Base-by-base conservation (phyloP, 2,113 vertebrate genomes). In the Leptodactylus fuscus region DNA sequence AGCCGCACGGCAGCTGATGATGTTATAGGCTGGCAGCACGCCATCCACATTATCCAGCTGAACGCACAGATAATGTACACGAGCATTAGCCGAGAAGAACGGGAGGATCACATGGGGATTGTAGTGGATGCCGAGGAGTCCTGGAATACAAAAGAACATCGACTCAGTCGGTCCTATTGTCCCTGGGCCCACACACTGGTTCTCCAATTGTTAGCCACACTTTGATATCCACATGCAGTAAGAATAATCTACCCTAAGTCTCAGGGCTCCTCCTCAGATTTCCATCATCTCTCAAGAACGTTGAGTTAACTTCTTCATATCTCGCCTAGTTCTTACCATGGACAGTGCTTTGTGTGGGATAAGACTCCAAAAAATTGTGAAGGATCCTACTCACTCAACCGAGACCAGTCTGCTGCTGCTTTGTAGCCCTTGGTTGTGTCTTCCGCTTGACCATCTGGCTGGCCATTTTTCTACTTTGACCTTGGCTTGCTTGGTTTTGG, bases 1-100 rank as follows among this genome's bases (percentile, higher is more conserved):
- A 67, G 62, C 62, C 16, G 62, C 62, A 20, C 62, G 34, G 65
- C 65, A 69, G 65, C 32, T 69, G 65, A 69, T 38, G 65, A 38
- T 69, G 32, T 38, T 36, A 10, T 69, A 22, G 32, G 32, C 34
- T 69, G 65, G 65, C 65, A 38, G 65, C 18, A 4, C 34, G 65
- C 65, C 65, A 38, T 38, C 9, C 2, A 36, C 6, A 69, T 69
- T 38, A 69, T 38, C 32, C 65, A 38, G 65, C 65, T 38, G 32
- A 22, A 38, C 18, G 18, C 32, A 36, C 34, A 34, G 27, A 69
- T 69, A 69, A 69, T 69, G 65, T 36, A 69, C 65, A 67, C 29
- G 2, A 34, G 29, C 62, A 34, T 67, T 67, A 67, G 15, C 29
- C 12, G 16, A 38, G 65, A 38, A 22, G 9, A 69, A 36, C 7